Conservation (phyloP, 2,888 invertebrate genomes). For the Gerris lacustris region DNA sequence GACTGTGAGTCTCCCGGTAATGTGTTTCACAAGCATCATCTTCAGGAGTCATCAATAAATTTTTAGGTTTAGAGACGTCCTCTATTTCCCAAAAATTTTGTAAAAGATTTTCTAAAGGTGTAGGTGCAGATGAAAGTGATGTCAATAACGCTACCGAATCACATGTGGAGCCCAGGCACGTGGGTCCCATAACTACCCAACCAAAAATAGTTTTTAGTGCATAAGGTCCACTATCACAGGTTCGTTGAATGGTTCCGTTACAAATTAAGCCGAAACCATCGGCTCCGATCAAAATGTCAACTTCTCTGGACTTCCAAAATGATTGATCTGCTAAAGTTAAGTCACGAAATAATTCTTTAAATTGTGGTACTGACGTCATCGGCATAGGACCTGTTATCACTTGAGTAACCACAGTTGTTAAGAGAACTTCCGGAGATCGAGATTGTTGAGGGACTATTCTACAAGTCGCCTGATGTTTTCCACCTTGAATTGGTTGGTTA, state of each 20-base stretch:
- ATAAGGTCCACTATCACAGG: not conserved
- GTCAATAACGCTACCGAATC: no score
- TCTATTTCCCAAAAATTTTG: constrained; percentile 17
- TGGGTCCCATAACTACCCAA: constrained; percentile 10
- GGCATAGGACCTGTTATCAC: constrained; percentile 7
- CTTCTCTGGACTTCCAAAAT: not conserved
- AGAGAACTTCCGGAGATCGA: not conserved
- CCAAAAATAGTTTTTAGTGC: constrained; percentile 9
- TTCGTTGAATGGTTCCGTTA: not conserved
- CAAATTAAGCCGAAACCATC: constrained; percentile 7
- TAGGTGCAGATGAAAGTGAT: not conserved
- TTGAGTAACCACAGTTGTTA: not conserved
- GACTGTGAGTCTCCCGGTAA: constrained; percentile 11
- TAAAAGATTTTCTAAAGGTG: not conserved
- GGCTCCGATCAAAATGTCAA: constrained; percentile 11
- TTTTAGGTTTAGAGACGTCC: not conserved
- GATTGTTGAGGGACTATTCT: not conserved
- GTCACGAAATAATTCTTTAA: not conserved
- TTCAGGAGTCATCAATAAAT: not conserved
- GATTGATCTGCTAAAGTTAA: constrained; percentile 12
- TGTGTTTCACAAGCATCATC: constrained; percentile 7
- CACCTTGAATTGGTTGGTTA: not conserved
- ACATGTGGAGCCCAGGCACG: no score
- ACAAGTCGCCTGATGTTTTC: not conserved
- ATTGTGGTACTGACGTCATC: not conserved